A percentile compares a stretch with the other conserved stretches of the same genome.
Evolutionary conservation across 2,113 vertebrate species (phyloP).

Genomic region (Antechinus flavipes): DNA sequence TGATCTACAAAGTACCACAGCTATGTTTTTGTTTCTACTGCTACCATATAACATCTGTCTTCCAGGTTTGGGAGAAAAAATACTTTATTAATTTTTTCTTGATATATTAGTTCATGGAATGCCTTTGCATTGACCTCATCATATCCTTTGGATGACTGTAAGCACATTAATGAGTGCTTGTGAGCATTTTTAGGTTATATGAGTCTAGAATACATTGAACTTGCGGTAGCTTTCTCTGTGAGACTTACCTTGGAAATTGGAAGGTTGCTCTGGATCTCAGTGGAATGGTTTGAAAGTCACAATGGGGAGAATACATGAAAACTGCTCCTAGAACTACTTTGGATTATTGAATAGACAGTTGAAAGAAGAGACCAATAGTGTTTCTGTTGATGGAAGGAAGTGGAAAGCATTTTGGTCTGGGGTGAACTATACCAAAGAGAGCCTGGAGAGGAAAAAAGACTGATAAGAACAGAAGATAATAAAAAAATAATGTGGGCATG

Average conservation of each 20-base stretch:
- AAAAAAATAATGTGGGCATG: neutral
- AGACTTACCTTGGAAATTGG: neutral
- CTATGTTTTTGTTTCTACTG: neutral
- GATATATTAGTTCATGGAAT: neutral
- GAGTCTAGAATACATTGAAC: neutral
- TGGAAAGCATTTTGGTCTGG: neutral
- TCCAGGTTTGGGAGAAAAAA: neutral
- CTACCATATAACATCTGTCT: neutral
- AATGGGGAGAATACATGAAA: neutral
- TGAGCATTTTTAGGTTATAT: neutral
- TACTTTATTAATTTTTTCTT: neutral
- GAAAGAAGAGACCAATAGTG: neutral
- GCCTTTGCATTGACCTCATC: neutral
- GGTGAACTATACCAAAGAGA: neutral
- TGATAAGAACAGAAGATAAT: too few species aligned
- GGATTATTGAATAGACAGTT: neutral
- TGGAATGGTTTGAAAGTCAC: too few species aligned
- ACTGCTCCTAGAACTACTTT: neutral
- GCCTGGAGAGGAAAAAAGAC: neutral
- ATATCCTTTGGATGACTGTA: neutral
- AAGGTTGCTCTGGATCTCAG: neutral
- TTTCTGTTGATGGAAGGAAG: neutral
- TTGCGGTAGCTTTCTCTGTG: neutral
- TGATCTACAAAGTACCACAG: neutral
- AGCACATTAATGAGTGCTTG: neutral